Evolutionary conservation across 2,113 vertebrate genomes (phyloP).

Genomic region (Heloderma charlesbogerti): DNA sequence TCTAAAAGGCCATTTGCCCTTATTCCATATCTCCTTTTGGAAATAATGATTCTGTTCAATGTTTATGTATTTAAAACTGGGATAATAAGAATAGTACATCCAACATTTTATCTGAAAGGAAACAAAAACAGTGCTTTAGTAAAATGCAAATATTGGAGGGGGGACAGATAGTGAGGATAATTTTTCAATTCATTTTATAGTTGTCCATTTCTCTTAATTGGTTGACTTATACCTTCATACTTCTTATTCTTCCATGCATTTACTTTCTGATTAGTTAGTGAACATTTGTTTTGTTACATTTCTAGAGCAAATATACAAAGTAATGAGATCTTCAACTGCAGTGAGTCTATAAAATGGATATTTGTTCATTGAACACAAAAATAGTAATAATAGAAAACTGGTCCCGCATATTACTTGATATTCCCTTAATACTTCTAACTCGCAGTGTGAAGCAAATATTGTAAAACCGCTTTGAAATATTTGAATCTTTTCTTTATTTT

Average conservation of each 20-base stretch:
- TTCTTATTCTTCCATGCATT: not conserved
- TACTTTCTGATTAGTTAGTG: not conserved
- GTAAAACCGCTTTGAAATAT: not conserved
- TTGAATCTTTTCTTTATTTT: slow-evolving; percentile 21
- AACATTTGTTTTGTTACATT: not conserved
- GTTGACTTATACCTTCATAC: not conserved
- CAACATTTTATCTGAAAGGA: not conserved
- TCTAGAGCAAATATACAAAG: not conserved
- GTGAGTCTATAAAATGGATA: not conserved
- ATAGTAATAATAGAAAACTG: not conserved
- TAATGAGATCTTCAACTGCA: not conserved
- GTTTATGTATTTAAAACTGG: not conserved
- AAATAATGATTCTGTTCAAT: not conserved
- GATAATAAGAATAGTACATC: not conserved
- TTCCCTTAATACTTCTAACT: not conserved
- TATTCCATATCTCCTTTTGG: not conserved
- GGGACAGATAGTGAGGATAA: not conserved
- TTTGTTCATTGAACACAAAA: not conserved
- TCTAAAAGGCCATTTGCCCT: not conserved
- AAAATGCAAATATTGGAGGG: not conserved
- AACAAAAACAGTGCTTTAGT: not conserved
- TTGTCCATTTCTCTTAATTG: not conserved
- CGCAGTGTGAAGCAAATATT: not conserved
- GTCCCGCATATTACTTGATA: not conserved
- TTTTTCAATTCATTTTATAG: not conserved